Conservation (phyloP, 1,140 invertebrate genomes). For the Heliconius hermathena region DNA sequence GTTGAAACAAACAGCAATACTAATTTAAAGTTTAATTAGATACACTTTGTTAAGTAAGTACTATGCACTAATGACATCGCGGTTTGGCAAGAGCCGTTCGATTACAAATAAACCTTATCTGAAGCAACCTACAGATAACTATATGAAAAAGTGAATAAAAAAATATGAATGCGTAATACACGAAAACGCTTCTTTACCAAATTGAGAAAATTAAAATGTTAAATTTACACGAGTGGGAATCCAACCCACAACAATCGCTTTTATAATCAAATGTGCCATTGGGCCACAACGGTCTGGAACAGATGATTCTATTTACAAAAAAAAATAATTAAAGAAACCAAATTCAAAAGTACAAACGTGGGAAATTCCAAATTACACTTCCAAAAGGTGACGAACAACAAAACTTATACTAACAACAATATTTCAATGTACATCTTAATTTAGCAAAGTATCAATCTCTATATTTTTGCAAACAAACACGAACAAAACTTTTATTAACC, state of each 20-base stretch:
- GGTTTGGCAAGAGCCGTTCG: not conserved
- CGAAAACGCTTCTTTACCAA: too few relatives aligned
- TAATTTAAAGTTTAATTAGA: conserved; percentile 11
- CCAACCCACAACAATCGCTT: too few relatives aligned
- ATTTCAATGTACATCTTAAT: conserved; percentile 15
- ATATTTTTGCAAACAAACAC: conserved; percentile 22
- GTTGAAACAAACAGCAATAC: not conserved
- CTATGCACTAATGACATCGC: not conserved
- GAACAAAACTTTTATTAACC: conserved; percentile 27
- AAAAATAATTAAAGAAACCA: not conserved
- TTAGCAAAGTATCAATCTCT: conserved; percentile 13
- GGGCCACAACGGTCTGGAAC: too few relatives aligned
- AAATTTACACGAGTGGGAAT: too few relatives aligned
- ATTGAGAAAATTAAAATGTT: too few relatives aligned
- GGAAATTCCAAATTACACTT: not conserved
- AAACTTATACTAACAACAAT: conserved; percentile 4
- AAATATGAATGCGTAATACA: too few relatives aligned
- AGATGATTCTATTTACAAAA: too few relatives aligned
- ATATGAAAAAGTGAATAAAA: not conserved
- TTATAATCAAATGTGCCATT: too few relatives aligned
- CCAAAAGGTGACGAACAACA: not conserved
- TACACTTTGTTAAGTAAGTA: not conserved
- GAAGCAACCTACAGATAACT: not conserved
- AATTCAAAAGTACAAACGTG: not conserved
- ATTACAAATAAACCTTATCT: not conserved